A percentile compares a stretch with the other conserved stretches of the same genome.
Conservation (phyloP, 2,888 invertebrate species). For the Drosophila picticornis region DNA sequence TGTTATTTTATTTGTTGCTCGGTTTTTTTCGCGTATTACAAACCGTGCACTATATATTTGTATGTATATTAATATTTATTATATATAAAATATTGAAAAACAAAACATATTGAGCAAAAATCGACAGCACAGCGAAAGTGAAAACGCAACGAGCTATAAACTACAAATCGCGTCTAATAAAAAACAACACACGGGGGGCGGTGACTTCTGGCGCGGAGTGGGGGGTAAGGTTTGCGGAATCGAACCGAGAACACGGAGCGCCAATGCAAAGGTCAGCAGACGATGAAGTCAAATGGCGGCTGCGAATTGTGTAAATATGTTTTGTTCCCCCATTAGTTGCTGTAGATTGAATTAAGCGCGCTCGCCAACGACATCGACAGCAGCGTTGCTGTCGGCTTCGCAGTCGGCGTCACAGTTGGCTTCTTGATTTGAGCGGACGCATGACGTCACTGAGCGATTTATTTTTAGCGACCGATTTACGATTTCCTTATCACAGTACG, state of each 20-base stretch:
- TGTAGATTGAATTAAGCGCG: constrained; percentile 77
- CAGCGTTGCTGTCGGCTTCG: constrained; percentile 12
- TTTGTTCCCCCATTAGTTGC: constrained; percentile 70
- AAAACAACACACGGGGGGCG: constrained; percentile 13
- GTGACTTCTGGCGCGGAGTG: not conserved
- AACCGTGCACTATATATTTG: not conserved
- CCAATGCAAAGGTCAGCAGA: constrained; percentile 66
- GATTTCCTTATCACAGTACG: constrained; percentile 65
- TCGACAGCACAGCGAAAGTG: constrained; percentile 66
- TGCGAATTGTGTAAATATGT: constrained; percentile 21
- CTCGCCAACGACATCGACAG: constrained; percentile 9
- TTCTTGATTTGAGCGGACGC: constrained; percentile 23
- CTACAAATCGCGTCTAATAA: constrained; percentile 65
- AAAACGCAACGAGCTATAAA: constrained; percentile 47
- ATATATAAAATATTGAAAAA: constrained; percentile 6
- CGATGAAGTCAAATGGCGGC: constrained; percentile 52
- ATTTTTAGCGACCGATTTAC: constrained; percentile 56
- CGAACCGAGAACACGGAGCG: constrained; percentile 12
- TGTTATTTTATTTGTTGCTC: constrained; percentile 2
- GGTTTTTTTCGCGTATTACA: not conserved
- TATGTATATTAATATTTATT: not conserved
- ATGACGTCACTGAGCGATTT: constrained; percentile 65
- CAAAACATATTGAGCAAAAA: constrained; percentile 7
- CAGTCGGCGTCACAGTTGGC: constrained; percentile 28
- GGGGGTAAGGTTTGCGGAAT: constrained; percentile 9